Evolutionary conservation across 2,113 vertebrate genomes (phyloP).

Genomic region (Hypomesus transpacificus): DNA sequence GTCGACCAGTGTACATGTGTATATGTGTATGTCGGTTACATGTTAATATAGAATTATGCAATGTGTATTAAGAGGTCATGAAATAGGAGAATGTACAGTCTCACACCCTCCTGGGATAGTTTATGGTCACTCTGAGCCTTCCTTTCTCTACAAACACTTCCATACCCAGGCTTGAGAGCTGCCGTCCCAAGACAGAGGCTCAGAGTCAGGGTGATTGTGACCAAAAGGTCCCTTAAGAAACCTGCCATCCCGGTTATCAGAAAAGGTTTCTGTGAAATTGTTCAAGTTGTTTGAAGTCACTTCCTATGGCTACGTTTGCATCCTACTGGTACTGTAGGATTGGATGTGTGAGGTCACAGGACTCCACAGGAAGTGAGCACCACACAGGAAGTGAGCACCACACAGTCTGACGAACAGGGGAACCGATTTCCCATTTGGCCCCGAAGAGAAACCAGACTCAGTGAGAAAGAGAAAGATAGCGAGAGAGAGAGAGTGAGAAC

Average conservation of each 20-base stretch:
- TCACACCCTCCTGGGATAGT: constrained; percentile 24
- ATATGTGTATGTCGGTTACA: constrained; percentile 15
- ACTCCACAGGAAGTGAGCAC: no score
- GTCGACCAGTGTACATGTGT: constrained; percentile 48
- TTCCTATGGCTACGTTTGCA: no score
- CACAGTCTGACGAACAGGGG: constrained; percentile 1
- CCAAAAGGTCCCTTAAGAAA: constrained; percentile 28
- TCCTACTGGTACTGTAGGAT: no score
- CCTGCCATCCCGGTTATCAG: constrained; percentile 4
- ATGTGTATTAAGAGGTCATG: constrained; percentile 34
- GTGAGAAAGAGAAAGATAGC: constrained; percentile 33
- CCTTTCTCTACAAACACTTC: background rate
- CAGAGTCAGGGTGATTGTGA: constrained; percentile 10
- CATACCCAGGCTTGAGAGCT: constrained; percentile 6
- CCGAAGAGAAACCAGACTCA: constrained; percentile 18
- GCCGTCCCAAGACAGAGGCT: constrained; percentile 40
- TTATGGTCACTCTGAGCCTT: background rate
- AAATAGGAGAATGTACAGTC: constrained; percentile 29
- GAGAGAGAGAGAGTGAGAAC: background rate
- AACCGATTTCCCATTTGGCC: constrained; percentile 13
- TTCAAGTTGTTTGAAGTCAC: constrained; percentile 28
- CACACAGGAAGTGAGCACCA: background rate
- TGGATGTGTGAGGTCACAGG: no score
- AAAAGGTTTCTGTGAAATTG: constrained; percentile 9
- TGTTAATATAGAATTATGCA: constrained; percentile 18